Conservation (phyloP, 2,888 invertebrate genomes). For the Pristionchus fissidentatus region DNA sequence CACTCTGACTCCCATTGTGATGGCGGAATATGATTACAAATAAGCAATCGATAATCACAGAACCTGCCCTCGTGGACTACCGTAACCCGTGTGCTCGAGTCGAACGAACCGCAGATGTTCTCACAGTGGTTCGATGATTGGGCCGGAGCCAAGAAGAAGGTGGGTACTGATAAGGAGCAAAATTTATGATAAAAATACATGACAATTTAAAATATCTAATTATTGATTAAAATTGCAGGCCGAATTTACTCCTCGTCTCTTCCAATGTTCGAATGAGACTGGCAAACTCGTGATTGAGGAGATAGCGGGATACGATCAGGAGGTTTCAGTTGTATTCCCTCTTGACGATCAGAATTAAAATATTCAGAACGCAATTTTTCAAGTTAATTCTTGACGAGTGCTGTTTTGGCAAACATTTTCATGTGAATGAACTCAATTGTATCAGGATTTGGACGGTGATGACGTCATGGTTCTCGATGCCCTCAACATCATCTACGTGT, state of each 20-base stretch:
- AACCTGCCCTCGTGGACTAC: constrained; percentile 76
- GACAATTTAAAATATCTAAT: neutral
- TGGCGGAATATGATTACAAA: no score
- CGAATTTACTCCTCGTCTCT: constrained; percentile 80
- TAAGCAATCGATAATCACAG: constrained; percentile 50
- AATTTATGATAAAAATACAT: no score
- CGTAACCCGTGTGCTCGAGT: constrained; percentile 83
- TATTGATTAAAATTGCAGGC: neutral
- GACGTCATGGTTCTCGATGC: constrained; percentile 86
- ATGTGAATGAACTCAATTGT: neutral
- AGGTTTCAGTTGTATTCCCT: constrained; percentile 77
- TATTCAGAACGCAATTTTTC: neutral
- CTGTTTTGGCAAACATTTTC: neutral
- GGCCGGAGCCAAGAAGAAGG: constrained; percentile 56
- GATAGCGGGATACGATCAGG: constrained; percentile 84
- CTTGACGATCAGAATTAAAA: neutral
- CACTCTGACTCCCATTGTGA: no score
- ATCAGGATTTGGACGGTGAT: constrained; percentile 80
- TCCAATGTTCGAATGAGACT: constrained; percentile 80
- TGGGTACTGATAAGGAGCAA: neutral
- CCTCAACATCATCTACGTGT: constrained; percentile 85
- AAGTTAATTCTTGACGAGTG: neutral
- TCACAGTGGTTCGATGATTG: constrained; percentile 86
- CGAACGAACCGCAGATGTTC: constrained; percentile 88
- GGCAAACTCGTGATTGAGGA: constrained; percentile 84